Evolutionary conservation across 2,113 vertebrate genomes (phyloP).

Genomic region (Mohoua ochrocephala): DNA sequence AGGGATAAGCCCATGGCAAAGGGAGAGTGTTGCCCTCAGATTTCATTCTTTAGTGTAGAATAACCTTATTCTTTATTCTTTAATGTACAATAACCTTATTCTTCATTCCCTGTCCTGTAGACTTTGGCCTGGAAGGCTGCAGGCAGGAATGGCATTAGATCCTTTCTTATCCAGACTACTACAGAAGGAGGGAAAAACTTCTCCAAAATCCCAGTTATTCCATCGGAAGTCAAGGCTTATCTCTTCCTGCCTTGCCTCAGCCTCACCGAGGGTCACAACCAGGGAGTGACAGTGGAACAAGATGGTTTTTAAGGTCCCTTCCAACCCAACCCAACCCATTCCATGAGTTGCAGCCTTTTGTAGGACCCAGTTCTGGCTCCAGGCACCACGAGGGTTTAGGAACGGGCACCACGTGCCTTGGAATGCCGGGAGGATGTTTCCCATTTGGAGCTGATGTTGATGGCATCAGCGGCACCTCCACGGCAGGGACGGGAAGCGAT

Average conservation of each 20-base stretch:
- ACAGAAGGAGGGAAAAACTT: neutral
- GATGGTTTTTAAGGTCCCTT: neutral
- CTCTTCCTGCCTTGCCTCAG: neutral
- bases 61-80: too few relatives aligned
- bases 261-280: neutral
- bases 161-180: neutral
- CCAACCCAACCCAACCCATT: neutral
- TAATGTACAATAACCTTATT: too few relatives aligned
- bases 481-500: neutral
- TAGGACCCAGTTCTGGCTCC: neutral
- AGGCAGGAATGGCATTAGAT: neutral
- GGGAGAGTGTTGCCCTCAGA: neutral
- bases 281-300: neutral
- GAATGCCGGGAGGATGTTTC: neutral
- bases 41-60: too few relatives aligned
- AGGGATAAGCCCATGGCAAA: neutral
- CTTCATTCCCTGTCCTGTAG: neutral
- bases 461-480: neutral
- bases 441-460: neutral
- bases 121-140: neutral
- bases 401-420: neutral
- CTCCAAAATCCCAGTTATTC: neutral
- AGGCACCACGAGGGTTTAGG: neutral
- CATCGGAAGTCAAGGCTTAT: neutral
- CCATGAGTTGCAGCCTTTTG: neutral